Evolutionary conservation across 2,113 vertebrate genomes (phyloP), one percentile per base, ranked within the genome.

Genomic region (Crypturellus undulatus): DNA sequence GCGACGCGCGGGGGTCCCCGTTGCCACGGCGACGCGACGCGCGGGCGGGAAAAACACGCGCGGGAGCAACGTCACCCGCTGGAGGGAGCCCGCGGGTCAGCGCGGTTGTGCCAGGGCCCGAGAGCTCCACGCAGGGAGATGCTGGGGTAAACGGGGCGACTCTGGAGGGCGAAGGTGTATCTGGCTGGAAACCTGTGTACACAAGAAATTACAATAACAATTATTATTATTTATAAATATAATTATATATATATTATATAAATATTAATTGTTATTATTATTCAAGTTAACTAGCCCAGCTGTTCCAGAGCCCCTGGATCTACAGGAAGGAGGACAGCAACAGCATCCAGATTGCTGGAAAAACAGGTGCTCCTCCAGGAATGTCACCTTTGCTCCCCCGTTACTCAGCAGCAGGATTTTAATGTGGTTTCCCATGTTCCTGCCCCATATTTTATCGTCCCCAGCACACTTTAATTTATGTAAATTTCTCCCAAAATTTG

Each of bases 41-140:
- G 16, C 18, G 45, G 47, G 47, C 47, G 20, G 7, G 10, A 9
- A 47, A 47, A 20, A 8, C 47, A 47, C 47, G 7, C 47, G 19
- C 47, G 47, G 19, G 47, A n/a, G 10, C 40, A 56, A 43, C 20
- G 0, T 1, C 9, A 67, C 81, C 69, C 95, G 4, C 95, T 79
- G 47, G 95, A 79, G 89, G 96, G 95, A 95, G 96, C 94, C 79
- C 84, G 22, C 67, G 86, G 75, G 40, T 58, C 84, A 77, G 0
- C 34, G 6, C 43, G 56, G 20, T 83, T 8, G 4, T 4, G 28
- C 49, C 49, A 11, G 49, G 47, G 19, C 49, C 49, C 49, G 21
- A 22, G 49, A 49, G 49, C 49, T 10, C 49, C 49, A 20, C 6
- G 49, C 9, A 22, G 49, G 49, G 49, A 49, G 49, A 22, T 10